A percentile compares a stretch with the other conserved stretches of the same genome.
Conservation (phyloP, 2,797 vertebrate species). For the Typhlichthys eigenmanni region DNA sequence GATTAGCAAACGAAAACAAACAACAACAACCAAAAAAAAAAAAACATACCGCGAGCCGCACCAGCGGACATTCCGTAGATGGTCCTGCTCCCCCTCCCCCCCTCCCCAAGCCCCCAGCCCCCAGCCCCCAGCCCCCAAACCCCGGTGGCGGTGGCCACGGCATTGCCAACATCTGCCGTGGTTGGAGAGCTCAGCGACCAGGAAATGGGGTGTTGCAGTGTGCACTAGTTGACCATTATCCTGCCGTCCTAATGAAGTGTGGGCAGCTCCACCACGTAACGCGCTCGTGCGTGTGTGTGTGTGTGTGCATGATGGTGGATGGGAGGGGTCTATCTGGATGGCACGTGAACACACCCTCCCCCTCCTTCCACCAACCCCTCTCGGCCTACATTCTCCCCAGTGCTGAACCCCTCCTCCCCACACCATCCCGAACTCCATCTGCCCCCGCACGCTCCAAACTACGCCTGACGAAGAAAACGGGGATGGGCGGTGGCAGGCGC, state of each 20-base stretch:
- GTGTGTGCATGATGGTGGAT: slow-evolving; percentile 57
- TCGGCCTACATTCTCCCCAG: slow-evolving; percentile 11
- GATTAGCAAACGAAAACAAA: slow-evolving; percentile 43
- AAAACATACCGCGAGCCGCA: slow-evolving; percentile 6
- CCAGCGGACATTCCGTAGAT: slow-evolving; percentile 28
- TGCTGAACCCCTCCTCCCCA: slow-evolving; percentile 77
- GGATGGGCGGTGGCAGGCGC: slow-evolving; percentile 71
- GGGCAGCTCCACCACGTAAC: slow-evolving; percentile 83
- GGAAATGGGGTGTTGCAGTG: slow-evolving; percentile 98
- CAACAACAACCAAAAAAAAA: slow-evolving; percentile 8
- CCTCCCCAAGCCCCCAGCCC: slow-evolving; percentile 20
- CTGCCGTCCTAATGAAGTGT: slow-evolving; percentile 99
- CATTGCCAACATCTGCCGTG: slow-evolving; percentile 98
- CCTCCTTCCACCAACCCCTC: slow-evolving; percentile 22
- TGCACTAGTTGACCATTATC: slow-evolving; percentile 98
- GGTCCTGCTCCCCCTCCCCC: slow-evolving; percentile 15
- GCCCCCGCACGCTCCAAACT: slow-evolving; percentile 84
- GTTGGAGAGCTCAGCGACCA: slow-evolving; percentile 97
- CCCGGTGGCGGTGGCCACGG: slow-evolving; percentile 73
- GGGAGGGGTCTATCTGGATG: slow-evolving; percentile 80
- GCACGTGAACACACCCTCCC: slow-evolving; percentile 87
- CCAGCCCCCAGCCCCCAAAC: slow-evolving; percentile 24
- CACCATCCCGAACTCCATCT: slow-evolving; percentile 90
- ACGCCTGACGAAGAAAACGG: slow-evolving; percentile 86
- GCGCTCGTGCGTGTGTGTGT: slow-evolving; percentile 10